Conservation (phyloP, 2,888 invertebrate species). For the Neoaliturus tenellus region DNA sequence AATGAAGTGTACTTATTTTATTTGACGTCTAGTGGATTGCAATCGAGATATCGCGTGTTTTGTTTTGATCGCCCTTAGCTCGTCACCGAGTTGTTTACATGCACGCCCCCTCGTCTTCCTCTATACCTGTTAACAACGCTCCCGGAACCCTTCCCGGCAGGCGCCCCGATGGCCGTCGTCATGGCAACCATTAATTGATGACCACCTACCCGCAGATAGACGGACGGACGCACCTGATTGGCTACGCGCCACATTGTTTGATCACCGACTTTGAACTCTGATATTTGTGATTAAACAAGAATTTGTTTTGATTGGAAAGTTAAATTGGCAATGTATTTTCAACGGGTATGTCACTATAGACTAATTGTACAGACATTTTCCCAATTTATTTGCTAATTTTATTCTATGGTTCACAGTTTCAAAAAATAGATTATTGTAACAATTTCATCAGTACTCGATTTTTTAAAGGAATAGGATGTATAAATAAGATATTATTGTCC, state of each 20-base stretch:
- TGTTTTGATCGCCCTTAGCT: no score
- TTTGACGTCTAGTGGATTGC: no score
- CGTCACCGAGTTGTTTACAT: background rate
- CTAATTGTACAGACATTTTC: no score
- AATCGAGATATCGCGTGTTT: no score
- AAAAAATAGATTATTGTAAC: no score
- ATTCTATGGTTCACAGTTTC: no score
- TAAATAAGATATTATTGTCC: no score
- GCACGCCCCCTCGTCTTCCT: background rate
- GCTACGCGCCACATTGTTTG: background rate
- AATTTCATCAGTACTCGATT: no score
- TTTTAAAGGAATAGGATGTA: no score
- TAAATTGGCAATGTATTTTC: background rate
- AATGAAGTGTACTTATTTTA: no score
- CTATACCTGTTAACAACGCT: background rate
- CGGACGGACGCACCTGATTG: background rate
- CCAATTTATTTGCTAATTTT: no score
- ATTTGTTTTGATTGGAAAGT: background rate
- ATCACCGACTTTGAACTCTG: slow-evolving; percentile 12
- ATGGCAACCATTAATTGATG: slow-evolving; percentile 15
- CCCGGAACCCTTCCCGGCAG: background rate
- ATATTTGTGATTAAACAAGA: slow-evolving; percentile 11
- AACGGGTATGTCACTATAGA: no score
- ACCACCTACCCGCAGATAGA: background rate
- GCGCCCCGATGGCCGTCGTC: slow-evolving; percentile 1